phyloP scores from a whole-genome alignment of 2,113 vertebrate genomes.

The Petroica traversi region DNA sequence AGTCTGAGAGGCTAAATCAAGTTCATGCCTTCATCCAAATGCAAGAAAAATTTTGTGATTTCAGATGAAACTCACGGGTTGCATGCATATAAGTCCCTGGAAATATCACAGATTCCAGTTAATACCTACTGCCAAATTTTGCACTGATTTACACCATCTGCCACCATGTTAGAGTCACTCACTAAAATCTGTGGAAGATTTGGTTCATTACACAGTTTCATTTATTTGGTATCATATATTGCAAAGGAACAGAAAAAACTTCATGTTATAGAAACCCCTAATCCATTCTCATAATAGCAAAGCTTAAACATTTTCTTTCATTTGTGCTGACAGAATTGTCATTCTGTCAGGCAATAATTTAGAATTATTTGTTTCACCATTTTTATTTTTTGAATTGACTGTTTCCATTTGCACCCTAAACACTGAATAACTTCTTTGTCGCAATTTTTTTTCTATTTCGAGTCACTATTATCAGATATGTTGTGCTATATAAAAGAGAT shows the following conservation, averaged over 20 bases:
- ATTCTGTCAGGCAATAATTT: background rate
- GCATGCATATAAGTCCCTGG: background rate
- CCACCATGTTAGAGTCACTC: background rate
- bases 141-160: conserved; percentile 49
- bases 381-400: background rate
- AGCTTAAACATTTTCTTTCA: background rate
- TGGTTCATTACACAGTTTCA: background rate
- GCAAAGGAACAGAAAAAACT: background rate
- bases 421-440: background rate
- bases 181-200: conserved; percentile 26
- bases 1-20: background rate
- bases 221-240: background rate
- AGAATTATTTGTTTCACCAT: background rate
- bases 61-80: background rate
- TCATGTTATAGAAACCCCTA: background rate
- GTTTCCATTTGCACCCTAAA: background rate
- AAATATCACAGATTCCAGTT: background rate
- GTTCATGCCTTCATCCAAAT: background rate
- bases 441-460: background rate
- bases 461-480: background rate
- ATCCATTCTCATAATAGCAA: background rate
- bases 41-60: background rate
- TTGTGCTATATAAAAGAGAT: background rate
- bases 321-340: background rate
- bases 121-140: background rate